Conservation (phyloP, 2,113 vertebrate species). For the Erinaceus europaeus region DNA sequence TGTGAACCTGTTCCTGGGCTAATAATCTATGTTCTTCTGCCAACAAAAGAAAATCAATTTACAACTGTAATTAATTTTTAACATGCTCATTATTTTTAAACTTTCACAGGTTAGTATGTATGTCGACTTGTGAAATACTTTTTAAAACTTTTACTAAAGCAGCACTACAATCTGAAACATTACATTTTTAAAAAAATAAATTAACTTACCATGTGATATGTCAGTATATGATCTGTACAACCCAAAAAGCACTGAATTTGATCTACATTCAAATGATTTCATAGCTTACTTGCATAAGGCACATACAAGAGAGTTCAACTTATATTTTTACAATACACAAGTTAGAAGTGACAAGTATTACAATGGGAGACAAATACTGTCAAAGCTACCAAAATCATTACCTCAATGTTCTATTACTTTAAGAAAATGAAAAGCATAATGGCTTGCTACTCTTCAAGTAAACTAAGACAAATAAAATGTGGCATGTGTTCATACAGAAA, state of each 20-base stretch:
- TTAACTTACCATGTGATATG: not conserved
- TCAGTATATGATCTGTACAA: not conserved
- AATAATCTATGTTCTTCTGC: constrained; percentile 76
- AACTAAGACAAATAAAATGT: constrained; percentile 20
- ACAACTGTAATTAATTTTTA: constrained; percentile 77
- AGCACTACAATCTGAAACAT: constrained; percentile 21
- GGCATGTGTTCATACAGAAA: not conserved
- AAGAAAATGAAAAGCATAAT: too few species aligned
- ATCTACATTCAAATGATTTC: not conserved
- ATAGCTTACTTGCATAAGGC: not conserved
- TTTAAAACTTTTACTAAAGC: constrained; percentile 9
- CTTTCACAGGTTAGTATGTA: constrained; percentile 34
- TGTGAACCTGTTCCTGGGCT: constrained; percentile 76
- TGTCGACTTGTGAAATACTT: constrained; percentile 31
- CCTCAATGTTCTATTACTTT: too few species aligned
- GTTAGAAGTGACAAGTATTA: not conserved
- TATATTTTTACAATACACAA: constrained; percentile 3
- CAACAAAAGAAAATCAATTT: constrained; percentile 78
- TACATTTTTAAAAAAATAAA: constrained; percentile 60
- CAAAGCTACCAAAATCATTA: too few species aligned
- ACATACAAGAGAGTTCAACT: not conserved
- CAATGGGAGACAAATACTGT: not conserved
- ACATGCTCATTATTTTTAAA: constrained; percentile 70
- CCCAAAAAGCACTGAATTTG: not conserved
- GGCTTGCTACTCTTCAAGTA: not conserved